phyloP scores from a whole-genome alignment of 2,888 invertebrate genomes.

The Callyntrura guangdongensis region DNA sequence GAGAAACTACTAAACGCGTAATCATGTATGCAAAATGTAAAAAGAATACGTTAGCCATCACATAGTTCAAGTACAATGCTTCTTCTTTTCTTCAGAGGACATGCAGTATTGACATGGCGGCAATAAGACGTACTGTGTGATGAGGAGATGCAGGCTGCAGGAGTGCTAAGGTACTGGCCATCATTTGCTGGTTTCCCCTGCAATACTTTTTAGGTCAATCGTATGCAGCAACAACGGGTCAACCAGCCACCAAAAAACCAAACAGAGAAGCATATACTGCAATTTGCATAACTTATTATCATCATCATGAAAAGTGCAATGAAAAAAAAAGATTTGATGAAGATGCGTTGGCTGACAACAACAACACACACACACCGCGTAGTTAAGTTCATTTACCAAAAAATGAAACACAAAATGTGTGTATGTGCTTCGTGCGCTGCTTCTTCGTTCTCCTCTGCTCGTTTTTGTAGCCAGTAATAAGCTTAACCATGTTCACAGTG shows the following conservation, averaged over 20 bases:
- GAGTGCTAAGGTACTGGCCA: conserved; percentile 27
- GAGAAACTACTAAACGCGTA: conserved; percentile 5
- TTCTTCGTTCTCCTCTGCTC: not conserved
- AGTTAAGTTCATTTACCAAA: not conserved
- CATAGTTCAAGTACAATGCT: conserved; percentile 16
- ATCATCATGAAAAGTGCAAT: conserved; percentile 62
- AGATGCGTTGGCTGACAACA: conserved; percentile 56
- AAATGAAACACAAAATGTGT: not conserved
- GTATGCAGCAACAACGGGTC: conserved; percentile 69
- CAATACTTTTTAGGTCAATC: conserved; percentile 73
- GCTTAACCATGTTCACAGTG: no score
- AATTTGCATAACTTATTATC: conserved; percentile 68
- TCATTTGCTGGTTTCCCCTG: conserved; percentile 34
- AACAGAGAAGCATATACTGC: conserved; percentile 44
- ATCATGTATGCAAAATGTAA: not conserved
- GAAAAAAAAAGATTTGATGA: conserved; percentile 18
- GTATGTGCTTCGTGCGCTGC: not conserved
- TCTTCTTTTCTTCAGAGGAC: not conserved
- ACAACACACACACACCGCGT: conserved; percentile 1
- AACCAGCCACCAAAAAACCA: conserved; percentile 58
- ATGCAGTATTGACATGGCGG: conserved; percentile 26
- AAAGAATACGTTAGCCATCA: not conserved
- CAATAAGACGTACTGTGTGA: conserved; percentile 28
- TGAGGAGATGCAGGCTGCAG: conserved; percentile 6
- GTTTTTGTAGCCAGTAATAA: not conserved